Conservation (phyloP, 2,797 vertebrate genomes). For the Peromyscus aztecus region DNA sequence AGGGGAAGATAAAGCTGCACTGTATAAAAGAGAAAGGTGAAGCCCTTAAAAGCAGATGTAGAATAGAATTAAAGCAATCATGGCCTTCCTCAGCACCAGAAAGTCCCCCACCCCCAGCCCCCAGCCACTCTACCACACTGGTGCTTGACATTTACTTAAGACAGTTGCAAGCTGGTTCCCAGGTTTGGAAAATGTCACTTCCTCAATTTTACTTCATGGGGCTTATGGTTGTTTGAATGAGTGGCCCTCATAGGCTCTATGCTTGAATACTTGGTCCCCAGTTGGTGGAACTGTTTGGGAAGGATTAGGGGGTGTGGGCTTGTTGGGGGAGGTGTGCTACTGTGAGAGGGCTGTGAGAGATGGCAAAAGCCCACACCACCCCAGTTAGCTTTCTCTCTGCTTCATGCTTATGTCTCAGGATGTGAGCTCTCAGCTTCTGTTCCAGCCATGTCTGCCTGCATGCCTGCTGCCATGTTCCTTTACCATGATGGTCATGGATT, state of each 20-base stretch:
- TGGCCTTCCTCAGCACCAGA: background rate
- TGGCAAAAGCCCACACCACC: background rate
- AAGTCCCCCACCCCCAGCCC: background rate
- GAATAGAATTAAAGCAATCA: constrained; percentile 47
- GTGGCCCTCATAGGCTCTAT: background rate
- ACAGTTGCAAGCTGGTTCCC: background rate
- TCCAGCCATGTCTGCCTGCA: background rate
- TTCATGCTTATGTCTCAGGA: background rate
- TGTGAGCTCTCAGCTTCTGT: background rate
- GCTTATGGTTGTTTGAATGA: background rate
- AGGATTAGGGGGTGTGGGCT: background rate
- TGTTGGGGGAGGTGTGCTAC: background rate
- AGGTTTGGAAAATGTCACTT: background rate
- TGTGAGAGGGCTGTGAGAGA: background rate
- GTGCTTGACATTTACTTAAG: background rate
- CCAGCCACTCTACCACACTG: background rate
- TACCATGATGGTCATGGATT: background rate
- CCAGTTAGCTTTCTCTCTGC: background rate
- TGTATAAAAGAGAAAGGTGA: background rate
- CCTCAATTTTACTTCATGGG: background rate
- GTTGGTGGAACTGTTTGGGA: background rate
- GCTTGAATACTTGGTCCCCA: background rate
- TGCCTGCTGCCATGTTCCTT: too few relatives aligned
- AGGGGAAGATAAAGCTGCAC: background rate
- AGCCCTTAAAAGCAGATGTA: background rate